A percentile compares a stretch with the other conserved stretches of the same genome.
Evolutionary conservation across 2,888 invertebrate species (phyloP).

Genomic region (Dryomyza anilis): DNA sequence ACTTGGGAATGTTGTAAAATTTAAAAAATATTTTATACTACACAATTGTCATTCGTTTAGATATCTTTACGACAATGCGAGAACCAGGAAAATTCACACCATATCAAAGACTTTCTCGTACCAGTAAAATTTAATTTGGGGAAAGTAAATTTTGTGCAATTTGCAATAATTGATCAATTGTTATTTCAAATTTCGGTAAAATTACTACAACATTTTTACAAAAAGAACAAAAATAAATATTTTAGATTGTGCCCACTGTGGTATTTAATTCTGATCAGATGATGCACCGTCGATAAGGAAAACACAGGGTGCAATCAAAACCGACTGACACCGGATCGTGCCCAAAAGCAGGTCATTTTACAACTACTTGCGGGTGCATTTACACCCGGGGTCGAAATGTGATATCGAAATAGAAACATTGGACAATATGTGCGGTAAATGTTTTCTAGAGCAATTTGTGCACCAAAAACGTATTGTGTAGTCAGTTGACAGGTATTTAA

Average conservation of each 20-base stretch:
- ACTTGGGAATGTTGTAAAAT: too few species aligned
- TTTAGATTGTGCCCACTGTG: slow-evolving; percentile 40
- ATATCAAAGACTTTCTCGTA: too few species aligned
- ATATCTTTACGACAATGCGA: too few species aligned
- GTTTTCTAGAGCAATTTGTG: slow-evolving; percentile 50
- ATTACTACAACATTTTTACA: too few species aligned
- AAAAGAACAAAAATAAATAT: background rate
- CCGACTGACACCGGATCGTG: slow-evolving; percentile 26
- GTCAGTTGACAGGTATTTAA: background rate
- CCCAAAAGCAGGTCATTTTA: slow-evolving; percentile 38
- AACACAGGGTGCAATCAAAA: slow-evolving; percentile 28
- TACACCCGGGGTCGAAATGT: background rate
- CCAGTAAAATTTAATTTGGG: too few species aligned
- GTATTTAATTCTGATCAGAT: slow-evolving; percentile 48
- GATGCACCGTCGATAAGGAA: slow-evolving; percentile 18
- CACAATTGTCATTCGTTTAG: too few species aligned
- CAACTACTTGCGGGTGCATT: slow-evolving; percentile 4
- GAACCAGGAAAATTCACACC: too few species aligned
- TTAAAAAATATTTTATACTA: too few species aligned
- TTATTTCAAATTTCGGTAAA: too few species aligned
- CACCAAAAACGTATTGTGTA: slow-evolving; percentile 55
- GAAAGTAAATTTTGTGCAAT: too few species aligned
- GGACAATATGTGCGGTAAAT: slow-evolving; percentile 48
- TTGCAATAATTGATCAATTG: too few species aligned
- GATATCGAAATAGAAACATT: slow-evolving; percentile 34